A percentile compares a stretch with the other conserved stretches of the same genome.
Conservation (phyloP, 2,113 vertebrate genomes). For the Centropristis striata region DNA sequence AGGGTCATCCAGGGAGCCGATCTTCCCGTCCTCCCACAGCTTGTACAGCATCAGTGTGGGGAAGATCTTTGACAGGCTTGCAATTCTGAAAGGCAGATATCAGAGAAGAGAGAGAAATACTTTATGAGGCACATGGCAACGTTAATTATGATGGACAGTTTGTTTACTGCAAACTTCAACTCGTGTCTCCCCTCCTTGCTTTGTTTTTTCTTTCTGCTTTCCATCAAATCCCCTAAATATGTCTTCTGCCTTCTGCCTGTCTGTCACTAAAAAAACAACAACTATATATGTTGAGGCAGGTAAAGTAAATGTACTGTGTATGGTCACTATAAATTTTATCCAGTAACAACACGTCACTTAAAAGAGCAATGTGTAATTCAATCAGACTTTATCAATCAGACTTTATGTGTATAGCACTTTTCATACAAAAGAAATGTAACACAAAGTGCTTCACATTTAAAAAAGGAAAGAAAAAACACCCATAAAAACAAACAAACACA, state of each 20-base stretch:
- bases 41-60: slow-evolving; percentile 94
- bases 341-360: too few species aligned
- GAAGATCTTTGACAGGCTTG: slow-evolving; percentile 95
- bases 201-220: not conserved
- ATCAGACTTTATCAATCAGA: too few species aligned
- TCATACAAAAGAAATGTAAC: too few species aligned
- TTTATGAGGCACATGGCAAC: not conserved
- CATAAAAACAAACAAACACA: too few species aligned
- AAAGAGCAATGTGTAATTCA: too few species aligned
- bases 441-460: too few species aligned
- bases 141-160: not conserved
- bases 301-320: too few species aligned
- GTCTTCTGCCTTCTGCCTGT: not conserved
- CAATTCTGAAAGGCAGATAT: slow-evolving; percentile 85
- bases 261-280: not conserved
- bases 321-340: too few species aligned
- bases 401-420: too few species aligned
- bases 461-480: too few species aligned
- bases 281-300: not conserved
- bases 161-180: not conserved
- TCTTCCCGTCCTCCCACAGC: slow-evolving; percentile 93
- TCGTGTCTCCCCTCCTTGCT: not conserved
- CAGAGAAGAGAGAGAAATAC: not conserved
- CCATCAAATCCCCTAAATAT: not conserved
- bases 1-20: slow-evolving; percentile 92